Evolutionary conservation across 2,797 vertebrate genomes (phyloP).

Genomic region (Luscinia megarhynchos): DNA sequence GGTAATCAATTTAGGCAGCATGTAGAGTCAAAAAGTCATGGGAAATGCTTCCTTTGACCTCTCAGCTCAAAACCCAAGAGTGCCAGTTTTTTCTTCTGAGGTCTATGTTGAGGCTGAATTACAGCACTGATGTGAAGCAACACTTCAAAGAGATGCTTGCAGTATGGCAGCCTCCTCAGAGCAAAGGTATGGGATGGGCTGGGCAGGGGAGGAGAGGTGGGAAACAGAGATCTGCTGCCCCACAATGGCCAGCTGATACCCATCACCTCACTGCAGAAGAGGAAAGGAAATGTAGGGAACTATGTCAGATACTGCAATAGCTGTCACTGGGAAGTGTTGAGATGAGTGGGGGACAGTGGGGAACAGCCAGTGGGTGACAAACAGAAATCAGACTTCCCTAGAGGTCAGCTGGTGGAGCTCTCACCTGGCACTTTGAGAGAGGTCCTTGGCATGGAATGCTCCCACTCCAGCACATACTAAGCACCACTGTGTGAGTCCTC

Average conservation of each 20-base stretch:
- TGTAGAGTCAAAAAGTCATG: neutral
- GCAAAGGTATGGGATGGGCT: neutral
- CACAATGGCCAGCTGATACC: neutral
- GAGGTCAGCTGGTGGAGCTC: neutral
- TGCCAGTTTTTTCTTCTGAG: neutral
- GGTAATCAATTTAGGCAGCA: neutral
- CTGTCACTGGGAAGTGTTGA: neutral
- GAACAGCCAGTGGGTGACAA: neutral
- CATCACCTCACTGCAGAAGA: neutral
- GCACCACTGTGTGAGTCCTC: rapidly evolving
- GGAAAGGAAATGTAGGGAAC: neutral
- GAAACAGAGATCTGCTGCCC: neutral
- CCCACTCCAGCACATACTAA: rapidly evolving
- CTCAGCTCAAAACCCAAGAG: neutral
- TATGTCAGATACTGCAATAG: neutral
- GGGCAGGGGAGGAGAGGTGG: neutral
- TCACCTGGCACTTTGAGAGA: neutral
- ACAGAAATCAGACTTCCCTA: neutral
- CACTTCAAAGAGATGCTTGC: neutral
- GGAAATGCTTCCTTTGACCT: neutral
- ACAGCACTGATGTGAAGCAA: neutral
- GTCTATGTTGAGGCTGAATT: neutral
- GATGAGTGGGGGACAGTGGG: neutral
- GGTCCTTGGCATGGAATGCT: neutral
- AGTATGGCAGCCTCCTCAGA: rapidly evolving